Conservation (phyloP, 2,113 vertebrate genomes). For the Butorides virescens region DNA sequence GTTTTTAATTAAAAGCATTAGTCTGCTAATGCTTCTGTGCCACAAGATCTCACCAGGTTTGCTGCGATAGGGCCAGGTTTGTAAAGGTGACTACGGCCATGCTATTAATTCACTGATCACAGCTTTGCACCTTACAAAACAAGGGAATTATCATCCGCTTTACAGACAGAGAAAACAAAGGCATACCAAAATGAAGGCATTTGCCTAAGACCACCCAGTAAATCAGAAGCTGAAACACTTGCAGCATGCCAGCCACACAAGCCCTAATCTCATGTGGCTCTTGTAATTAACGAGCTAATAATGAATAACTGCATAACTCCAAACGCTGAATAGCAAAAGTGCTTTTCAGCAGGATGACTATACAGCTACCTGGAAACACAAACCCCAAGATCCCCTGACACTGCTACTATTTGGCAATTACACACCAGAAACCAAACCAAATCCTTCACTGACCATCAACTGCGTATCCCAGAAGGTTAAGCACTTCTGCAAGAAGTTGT, state of each 20-base stretch:
- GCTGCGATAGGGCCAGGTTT: not conserved
- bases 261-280: not conserved
- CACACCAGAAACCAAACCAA: not conserved
- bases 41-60: not conserved
- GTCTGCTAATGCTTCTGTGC: not conserved
- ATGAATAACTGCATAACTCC: not conserved
- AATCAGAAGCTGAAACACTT: not conserved
- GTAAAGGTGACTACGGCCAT: not conserved
- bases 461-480: not conserved
- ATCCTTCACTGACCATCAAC: not conserved
- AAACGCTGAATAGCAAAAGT: not conserved
- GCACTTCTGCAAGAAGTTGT: rapidly evolving
- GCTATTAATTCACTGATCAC: not conserved
- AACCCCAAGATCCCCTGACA: not conserved
- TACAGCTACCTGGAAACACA: not conserved
- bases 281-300: not conserved
- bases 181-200: not conserved
- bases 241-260: not conserved
- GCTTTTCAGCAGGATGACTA: not conserved
- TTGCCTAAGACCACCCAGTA: not conserved
- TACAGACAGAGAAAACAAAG: not conserved
- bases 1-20: not conserved
- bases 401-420: not conserved
- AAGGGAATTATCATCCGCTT: not conserved
- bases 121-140: not conserved